These are phyloP conservation scores for Globodera rostochiensis DNA, from an alignment of 1,140 invertebrate species.

Conservation along the genomic window DNA sequence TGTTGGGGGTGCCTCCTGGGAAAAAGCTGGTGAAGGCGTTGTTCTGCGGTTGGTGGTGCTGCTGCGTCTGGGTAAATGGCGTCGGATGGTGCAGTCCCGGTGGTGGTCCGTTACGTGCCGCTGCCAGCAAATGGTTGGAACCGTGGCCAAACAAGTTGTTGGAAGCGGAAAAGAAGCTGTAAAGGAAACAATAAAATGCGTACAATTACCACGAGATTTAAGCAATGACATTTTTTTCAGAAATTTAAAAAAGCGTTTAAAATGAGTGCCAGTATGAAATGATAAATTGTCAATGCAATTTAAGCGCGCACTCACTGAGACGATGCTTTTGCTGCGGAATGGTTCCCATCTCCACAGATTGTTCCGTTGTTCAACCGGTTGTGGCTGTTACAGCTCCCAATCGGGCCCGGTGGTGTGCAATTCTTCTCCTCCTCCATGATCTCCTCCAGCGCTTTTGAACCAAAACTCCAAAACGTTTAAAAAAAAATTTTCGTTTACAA, in stretches of 20 bases:
- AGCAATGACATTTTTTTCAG: neutral
- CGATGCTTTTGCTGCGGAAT: neutral
- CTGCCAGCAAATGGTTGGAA: slow-evolving; percentile 10
- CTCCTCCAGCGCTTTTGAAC: slow-evolving; percentile 54
- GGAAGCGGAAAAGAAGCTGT: neutral
- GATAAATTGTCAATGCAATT: too few species aligned
- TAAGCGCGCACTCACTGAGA: neutral
- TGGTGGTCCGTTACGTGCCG: slow-evolving; percentile 18
- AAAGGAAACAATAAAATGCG: neutral
- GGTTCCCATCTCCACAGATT: neutral
- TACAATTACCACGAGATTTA: too few species aligned
- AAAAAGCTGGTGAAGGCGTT: neutral
- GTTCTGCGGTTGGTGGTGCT: slow-evolving; percentile 6
- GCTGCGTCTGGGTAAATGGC: neutral
- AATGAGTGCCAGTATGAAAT: too few species aligned
- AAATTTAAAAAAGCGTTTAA: too few species aligned
- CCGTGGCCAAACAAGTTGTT: neutral
- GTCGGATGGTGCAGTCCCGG: slow-evolving; percentile 13
- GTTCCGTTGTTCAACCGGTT: neutral
- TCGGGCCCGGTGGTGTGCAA: neutral
- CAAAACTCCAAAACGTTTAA: too few species aligned
- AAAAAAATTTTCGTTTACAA: too few species aligned
- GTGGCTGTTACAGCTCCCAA: neutral
- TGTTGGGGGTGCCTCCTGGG: neutral
- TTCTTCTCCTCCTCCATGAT: slow-evolving; percentile 56